Evolutionary conservation across 2,888 invertebrate genomes (phyloP).

Genomic region (Epinotia ramella): DNA sequence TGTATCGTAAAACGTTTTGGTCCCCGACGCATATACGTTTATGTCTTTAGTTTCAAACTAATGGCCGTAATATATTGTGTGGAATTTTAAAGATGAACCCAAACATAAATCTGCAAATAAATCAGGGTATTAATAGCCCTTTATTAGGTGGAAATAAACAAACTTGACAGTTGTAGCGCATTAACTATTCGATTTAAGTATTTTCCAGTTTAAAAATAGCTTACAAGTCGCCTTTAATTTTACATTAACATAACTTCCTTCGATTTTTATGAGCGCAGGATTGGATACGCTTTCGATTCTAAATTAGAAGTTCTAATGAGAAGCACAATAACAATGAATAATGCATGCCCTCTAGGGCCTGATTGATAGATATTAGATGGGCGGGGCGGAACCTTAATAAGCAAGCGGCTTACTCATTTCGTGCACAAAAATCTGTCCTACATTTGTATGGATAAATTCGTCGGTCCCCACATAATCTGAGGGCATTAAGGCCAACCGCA

Average conservation of each 20-base stretch:
- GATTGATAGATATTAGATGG: slow-evolving; percentile 57
- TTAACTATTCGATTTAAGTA: slow-evolving; percentile 31
- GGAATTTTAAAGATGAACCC: slow-evolving; percentile 34
- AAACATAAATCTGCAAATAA: slow-evolving; percentile 33
- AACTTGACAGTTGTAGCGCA: slow-evolving; percentile 35
- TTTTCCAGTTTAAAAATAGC: slow-evolving; percentile 26
- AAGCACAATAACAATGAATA: slow-evolving; percentile 64
- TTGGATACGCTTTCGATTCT: slow-evolving; percentile 67
- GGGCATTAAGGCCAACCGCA: slow-evolving; percentile 48
- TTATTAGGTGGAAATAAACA: slow-evolving; percentile 39
- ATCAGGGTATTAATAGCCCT: slow-evolving; percentile 40
- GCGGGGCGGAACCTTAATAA: slow-evolving; percentile 51
- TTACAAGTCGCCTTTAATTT: slow-evolving; percentile 22
- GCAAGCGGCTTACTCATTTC: slow-evolving; percentile 38
- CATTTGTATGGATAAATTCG: slow-evolving; percentile 33
- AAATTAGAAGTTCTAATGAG: slow-evolving; percentile 61
- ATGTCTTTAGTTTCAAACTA: slow-evolving; percentile 38
- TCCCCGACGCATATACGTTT: slow-evolving; percentile 23
- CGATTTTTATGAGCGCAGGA: slow-evolving; percentile 52
- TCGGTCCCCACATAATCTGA: slow-evolving; percentile 38
- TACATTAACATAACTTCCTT: slow-evolving; percentile 40
- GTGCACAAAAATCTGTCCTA: slow-evolving; percentile 41
- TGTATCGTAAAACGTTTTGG: too few species aligned
- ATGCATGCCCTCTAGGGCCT: slow-evolving; percentile 62
- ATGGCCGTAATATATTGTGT: slow-evolving; percentile 35